Conservation (phyloP, 2,888 invertebrate species). For the Oligia latruncula region DNA sequence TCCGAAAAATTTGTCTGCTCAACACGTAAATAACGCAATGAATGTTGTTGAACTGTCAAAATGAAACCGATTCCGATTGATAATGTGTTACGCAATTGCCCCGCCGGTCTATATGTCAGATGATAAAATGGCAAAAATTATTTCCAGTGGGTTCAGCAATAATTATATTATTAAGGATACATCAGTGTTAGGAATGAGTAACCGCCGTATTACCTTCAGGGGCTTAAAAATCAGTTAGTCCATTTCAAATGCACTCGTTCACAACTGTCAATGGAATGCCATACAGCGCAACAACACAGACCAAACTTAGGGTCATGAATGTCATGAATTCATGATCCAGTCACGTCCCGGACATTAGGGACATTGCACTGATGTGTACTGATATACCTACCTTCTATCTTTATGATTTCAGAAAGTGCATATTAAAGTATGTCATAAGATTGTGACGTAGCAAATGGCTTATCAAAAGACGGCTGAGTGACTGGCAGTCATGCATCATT, state of each 20-base stretch:
- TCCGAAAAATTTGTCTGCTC: too few relatives aligned
- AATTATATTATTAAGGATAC: not conserved
- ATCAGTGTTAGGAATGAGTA: not conserved
- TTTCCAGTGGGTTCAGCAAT: not conserved
- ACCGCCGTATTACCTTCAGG: not conserved
- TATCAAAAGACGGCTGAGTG: conserved; percentile 19
- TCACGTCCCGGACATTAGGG: conserved; percentile 6
- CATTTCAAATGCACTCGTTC: not conserved
- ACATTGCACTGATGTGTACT: not conserved
- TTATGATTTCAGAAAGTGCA: not conserved
- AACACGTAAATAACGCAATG: too few relatives aligned
- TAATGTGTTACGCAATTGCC: too few relatives aligned
- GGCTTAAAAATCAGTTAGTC: not conserved
- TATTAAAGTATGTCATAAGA: not conserved
- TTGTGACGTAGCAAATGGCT: not conserved
- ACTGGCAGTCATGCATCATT: conserved; percentile 2
- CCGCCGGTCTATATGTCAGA: not conserved
- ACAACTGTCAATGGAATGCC: not conserved
- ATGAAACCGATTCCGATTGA: too few relatives aligned
- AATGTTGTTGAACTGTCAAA: too few relatives aligned
- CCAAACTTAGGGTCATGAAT: not conserved
- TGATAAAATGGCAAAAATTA: not conserved
- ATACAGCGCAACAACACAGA: not conserved
- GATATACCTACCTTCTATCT: not conserved
- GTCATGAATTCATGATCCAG: too few relatives aligned